Evolutionary conservation across 2,797 vertebrate genomes (phyloP).

Genomic region (Hylomyscus alleni): DNA sequence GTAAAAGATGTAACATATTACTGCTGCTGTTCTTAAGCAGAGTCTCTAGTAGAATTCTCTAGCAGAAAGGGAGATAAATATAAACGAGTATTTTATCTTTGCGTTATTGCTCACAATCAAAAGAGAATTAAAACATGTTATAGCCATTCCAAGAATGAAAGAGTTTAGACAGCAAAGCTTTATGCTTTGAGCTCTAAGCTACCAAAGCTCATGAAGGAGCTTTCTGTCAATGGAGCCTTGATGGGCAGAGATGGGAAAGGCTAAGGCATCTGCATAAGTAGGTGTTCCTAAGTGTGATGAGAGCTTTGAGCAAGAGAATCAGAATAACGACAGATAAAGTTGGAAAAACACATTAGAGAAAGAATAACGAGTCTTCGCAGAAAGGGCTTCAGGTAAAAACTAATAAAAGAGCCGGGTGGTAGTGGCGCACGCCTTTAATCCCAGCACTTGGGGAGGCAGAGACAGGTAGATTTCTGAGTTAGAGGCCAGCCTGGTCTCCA

Average conservation of each 20-base stretch:
- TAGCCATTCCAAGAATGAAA: conserved; percentile 6
- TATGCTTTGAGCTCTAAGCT: background rate
- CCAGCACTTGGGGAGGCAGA: too few species aligned
- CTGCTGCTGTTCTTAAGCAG: background rate
- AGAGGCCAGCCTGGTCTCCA: too few species aligned
- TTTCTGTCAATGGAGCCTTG: background rate
- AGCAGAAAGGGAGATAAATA: conserved; percentile 39
- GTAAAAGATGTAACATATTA: background rate
- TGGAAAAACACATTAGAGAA: conserved; percentile 8
- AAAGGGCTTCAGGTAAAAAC: conserved; percentile 55
- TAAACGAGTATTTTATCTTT: background rate
- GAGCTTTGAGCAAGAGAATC: background rate
- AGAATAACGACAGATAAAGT: background rate
- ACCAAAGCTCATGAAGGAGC: background rate
- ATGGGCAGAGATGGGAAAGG: background rate
- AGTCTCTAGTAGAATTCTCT: background rate
- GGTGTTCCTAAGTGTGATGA: background rate
- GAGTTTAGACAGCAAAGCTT: background rate
- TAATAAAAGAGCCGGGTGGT: too few species aligned
- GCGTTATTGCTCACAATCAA: background rate
- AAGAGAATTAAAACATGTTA: conserved; percentile 29
- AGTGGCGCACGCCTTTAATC: too few species aligned
- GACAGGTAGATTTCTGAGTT: too few species aligned
- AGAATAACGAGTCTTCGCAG: background rate
- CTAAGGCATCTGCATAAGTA: background rate